phyloP scores from a whole-genome alignment of 1,140 invertebrate species.

The Drosophila orosa region DNA sequence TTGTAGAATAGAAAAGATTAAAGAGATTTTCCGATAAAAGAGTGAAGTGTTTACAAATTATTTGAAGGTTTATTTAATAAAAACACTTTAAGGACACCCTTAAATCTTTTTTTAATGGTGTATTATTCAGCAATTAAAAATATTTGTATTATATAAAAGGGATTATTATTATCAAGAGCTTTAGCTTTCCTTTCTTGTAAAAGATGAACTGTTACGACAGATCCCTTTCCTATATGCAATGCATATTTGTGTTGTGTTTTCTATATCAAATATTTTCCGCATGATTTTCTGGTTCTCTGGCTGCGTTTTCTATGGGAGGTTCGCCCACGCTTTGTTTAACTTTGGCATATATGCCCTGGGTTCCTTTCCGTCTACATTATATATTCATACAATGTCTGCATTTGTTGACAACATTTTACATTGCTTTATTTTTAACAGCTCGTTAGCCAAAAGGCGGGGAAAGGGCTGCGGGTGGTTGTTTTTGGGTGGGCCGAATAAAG shows the following conservation, averaged over 20 bases:
- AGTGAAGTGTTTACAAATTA: neutral
- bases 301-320: slow-evolving; percentile 24
- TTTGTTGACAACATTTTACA: slow-evolving; percentile 59
- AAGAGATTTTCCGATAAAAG: slow-evolving; percentile 13
- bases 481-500: slow-evolving; percentile 6
- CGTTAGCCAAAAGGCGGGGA: slow-evolving; percentile 44
- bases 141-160: neutral
- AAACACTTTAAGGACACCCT: too few species aligned
- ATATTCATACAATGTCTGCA: slow-evolving; percentile 58
- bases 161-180: neutral
- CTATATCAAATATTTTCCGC: slow-evolving; percentile 36
- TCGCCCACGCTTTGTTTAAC: slow-evolving; percentile 45
- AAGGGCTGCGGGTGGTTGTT: slow-evolving; percentile 25
- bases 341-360: slow-evolving; percentile 39
- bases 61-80: neutral
- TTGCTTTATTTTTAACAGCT: slow-evolving; percentile 68
- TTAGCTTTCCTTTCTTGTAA: neutral
- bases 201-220: neutral
- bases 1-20: slow-evolving; percentile 11
- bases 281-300: slow-evolving; percentile 22
- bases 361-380: slow-evolving; percentile 36
- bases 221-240: slow-evolving; percentile 11
- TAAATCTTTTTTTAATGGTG: too few species aligned
- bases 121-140: neutral
- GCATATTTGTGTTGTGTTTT: slow-evolving; percentile 1